Evolutionary conservation across 2,888 invertebrate genomes (phyloP), one percentile per base, ranked within the genome.

Genomic region (Metacarcinus magister): DNA sequence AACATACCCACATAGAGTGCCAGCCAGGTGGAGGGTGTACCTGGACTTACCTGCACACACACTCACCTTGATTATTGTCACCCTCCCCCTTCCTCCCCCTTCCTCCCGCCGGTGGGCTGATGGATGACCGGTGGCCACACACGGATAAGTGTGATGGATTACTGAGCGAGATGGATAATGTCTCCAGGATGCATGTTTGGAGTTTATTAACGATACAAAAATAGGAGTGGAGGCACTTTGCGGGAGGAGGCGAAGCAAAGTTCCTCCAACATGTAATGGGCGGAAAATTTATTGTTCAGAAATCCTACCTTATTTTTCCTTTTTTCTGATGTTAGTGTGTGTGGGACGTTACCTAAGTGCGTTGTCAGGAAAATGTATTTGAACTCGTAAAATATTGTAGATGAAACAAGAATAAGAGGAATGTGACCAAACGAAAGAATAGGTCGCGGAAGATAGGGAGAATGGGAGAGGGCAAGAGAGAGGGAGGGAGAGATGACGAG

Each of bases 101-200:
- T 28, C 44, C 44, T 28, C n/a, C 91, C 28, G 48, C 91, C 94
- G 46, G 87, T 46, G 46, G 39, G 10, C 39, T 95, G 95, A 95
- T 95, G 91, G 91, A 95, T 91, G 95, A 91, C 91, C 60, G 39
- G 91, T 91, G 91, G 91, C 46, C 91, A 91, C n/a, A 43, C 90
- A 60, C n/a, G 95, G 90, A 91, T 91, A 95, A 95, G 95, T 95
- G 91, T 91, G 95, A 95, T 67, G 95, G 91, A 95, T 95, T 91
- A 67, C 67, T 87, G 43, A 60, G 60, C 48, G 91, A 95, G 95
- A 95, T 95, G 44, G 95, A 95, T 95, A 94, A 89, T 89, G 87
- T 89, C 90, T 90, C 95, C 10, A 32, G 67, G 87, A 94, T 94
- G 32, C 46, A 32, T 94, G 82, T 87, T 82, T 46, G 39, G 43